Base-by-base conservation (phyloP, 2,797 vertebrate species). In the Dipus sagitta region DNA sequence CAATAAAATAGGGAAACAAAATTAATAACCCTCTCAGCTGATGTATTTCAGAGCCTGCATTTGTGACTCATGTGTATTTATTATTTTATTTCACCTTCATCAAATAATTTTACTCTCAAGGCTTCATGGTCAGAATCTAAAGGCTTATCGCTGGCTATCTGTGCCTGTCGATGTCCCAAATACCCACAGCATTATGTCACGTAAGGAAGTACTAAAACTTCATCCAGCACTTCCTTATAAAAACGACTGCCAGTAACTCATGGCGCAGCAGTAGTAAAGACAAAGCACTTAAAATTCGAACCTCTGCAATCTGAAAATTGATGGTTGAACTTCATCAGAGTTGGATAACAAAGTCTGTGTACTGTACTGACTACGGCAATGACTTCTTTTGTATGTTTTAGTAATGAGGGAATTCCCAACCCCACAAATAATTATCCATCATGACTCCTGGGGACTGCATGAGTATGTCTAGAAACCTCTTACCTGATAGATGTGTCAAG, bases 11-110 rank as follows among this genome's bases (percentile, higher is more conserved):
- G 84, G 82, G 91, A 96, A 88, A 67, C 6, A 92, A 90, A 94
- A 96, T 91, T 0, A 0, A 82, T 96, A 96, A 88, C 75, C 47
- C 58, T 88, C 76, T 84, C 88, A 74, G 52, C 13, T 15, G 28
- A 92, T 92, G 62, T 42, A 93, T 79, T 97, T 97, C 65, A 86
- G 96, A 91, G 8, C 62, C 32, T 94, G 11, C 24, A 87, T 77
- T 70, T 97, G 34, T 72, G 3, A 9, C 80, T 92, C 52, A 62
- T 81, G 20, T 88, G 26, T 72, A 85, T 96, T 96, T 95, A 94
- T 76, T 79, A 76, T 67, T 60, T 96, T 70, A 89, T 92, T 96
- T 80, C 13, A 67, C 28, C 30, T 52, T 70, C 15, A 79, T 75
- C 71, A 67, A 86, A 77, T 67, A 30, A 28, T 80, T 94, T 62